A percentile compares a stretch with the other conserved stretches of the same genome.
phyloP scores from a whole-genome alignment of 2,797 vertebrate genomes.

The Zalophus californianus region DNA sequence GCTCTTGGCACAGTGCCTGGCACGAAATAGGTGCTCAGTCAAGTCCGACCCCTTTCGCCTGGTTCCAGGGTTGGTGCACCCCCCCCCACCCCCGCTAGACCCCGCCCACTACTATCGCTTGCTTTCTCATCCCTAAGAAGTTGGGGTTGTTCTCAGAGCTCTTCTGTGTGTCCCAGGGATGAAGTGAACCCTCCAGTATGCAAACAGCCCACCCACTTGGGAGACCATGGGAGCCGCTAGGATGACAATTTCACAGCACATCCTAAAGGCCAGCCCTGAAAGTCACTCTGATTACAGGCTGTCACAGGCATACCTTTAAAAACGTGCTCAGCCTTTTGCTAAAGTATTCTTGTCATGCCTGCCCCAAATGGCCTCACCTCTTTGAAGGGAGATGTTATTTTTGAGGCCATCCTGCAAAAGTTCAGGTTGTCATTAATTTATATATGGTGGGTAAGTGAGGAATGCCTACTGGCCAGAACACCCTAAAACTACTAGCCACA shows the following conservation, averaged over 20 bases:
- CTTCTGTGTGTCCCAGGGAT: not conserved
- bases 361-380: not conserved
- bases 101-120: not conserved
- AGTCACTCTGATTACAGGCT: not conserved
- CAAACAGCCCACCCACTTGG: not conserved
- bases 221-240: not conserved
- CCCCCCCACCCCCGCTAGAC: too few relatives aligned
- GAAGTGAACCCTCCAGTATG: not conserved
- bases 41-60: not conserved
- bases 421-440: not conserved
- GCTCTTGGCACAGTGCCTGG: not conserved
- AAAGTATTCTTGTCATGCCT: not conserved
- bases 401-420: not conserved
- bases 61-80: not conserved
- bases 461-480: not conserved
- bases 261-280: not conserved
- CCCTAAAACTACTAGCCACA: not conserved
- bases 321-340: not conserved
- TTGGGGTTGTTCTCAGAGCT: not conserved
- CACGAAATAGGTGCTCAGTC: not conserved
- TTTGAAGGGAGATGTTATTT: not conserved
- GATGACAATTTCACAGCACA: not conserved
- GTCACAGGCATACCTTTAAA: not conserved
- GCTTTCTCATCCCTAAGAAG: slow-evolving; percentile 22
- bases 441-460: not conserved